These are phyloP conservation scores for Cryptophagus acutangulus DNA, from an alignment of 2,888 invertebrate species.

Conservation along the genomic window DNA sequence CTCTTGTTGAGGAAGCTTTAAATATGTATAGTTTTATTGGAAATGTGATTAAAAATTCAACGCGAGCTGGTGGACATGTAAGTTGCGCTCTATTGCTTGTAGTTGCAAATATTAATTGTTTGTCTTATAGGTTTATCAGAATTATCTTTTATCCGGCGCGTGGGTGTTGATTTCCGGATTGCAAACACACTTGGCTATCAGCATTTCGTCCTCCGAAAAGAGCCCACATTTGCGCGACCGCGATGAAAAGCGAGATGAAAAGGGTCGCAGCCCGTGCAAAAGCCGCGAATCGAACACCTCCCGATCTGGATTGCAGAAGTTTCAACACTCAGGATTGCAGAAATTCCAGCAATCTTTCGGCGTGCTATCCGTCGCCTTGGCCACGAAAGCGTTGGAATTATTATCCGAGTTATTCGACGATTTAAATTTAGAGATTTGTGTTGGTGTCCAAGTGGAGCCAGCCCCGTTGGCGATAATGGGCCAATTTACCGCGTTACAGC, in stretches of 20 bases:
- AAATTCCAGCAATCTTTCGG: conserved; percentile 85
- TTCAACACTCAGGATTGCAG: too few species aligned
- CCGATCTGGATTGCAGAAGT: conserved; percentile 65
- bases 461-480: conserved; percentile 62
- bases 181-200: conserved; percentile 72
- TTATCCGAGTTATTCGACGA: conserved; percentile 70
- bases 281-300: conserved; percentile 53
- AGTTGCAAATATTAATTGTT: conserved; percentile 14
- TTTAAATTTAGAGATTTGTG: conserved; percentile 66
- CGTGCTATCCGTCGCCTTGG: conserved; percentile 83
- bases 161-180: conserved; percentile 85
- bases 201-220: conserved; percentile 50
- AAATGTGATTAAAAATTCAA: conserved; percentile 74
- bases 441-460: conserved; percentile 49
- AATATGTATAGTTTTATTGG: conserved; percentile 81
- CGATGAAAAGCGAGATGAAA: conserved; percentile 56
- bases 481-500: conserved; percentile 62
- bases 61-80: conserved; percentile 82
- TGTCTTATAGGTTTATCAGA: conserved; percentile 85
- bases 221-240: conserved; percentile 41
- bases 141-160: conserved; percentile 81
- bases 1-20: conserved; percentile 81
- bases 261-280: conserved; percentile 58
- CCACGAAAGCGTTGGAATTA: conserved; percentile 76
- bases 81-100: conserved; percentile 39